Conservation (phyloP, 1,140 invertebrate genomes). For the roundworm (Caenorhabditis elegans) region WBcel235 BX284603.4:3175501-3176000, state of each 20-base stretch:
- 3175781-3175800: constrained; percentile 28
- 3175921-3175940: constrained; percentile 30
- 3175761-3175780: constrained; percentile 28
- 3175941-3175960: constrained; percentile 24
- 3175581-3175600: not conserved
- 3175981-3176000: constrained; percentile 27
- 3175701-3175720: constrained; percentile 32
- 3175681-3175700: not conserved
- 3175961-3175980: constrained; percentile 23
- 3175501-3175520: too few species aligned
- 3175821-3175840: constrained; percentile 39
- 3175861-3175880: constrained; percentile 24
- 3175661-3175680: not conserved
- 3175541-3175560: too few species aligned
- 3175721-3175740: constrained; percentile 35
- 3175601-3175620: not conserved
- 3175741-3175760: not conserved
- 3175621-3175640: constrained; percentile 34
- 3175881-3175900: constrained; percentile 19
- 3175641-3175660: constrained; percentile 21
- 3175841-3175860: not conserved
- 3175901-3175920: constrained; percentile 12
- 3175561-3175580: not conserved
- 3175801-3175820: constrained; percentile 38
- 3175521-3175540: too few species aligned